Percentiles rank a stretch among this genome's conserved stretches.
Evolutionary conservation across 2,797 vertebrate species (phyloP).

Genomic region (Eulemur rubriventer): DNA sequence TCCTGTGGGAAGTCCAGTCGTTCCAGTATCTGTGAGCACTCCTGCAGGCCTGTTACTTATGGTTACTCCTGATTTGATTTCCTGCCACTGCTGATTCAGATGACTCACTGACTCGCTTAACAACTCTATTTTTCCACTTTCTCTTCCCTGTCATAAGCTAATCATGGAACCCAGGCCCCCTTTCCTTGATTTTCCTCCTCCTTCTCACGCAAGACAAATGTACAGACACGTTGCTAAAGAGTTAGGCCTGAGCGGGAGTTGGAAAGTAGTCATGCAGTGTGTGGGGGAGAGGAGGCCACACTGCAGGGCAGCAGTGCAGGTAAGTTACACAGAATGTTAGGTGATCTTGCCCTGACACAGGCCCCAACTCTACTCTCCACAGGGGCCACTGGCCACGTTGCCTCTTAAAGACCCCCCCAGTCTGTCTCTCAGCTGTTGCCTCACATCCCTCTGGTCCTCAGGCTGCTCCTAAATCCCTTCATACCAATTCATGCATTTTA

Average conservation of each 20-base stretch:
- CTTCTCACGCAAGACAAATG: background rate
- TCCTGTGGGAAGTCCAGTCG: conserved; percentile 1
- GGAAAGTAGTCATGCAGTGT: background rate
- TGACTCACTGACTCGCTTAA: background rate
- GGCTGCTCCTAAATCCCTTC: background rate
- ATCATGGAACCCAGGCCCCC: background rate
- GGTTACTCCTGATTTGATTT: conserved; percentile 21
- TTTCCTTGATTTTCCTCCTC: conserved; percentile 3
- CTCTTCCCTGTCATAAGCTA: background rate
- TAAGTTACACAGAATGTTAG: background rate
- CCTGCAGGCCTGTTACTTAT: background rate
- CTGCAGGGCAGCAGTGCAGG: rapidly evolving
- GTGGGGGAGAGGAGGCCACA: background rate
- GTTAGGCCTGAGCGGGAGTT: background rate
- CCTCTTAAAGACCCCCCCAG: background rate
- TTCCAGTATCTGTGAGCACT: background rate
- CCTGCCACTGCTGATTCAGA: background rate
- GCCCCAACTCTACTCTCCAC: background rate
- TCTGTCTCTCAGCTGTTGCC: background rate
- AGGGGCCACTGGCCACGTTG: background rate
- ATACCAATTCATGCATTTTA: background rate
- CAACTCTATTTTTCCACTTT: background rate
- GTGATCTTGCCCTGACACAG: background rate
- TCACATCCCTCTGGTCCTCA: background rate
- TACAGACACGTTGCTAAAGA: background rate